Evolutionary conservation across 1,140 invertebrate species (phyloP), one percentile per base, ranked within the genome.

Genomic region (Helicoverpa armigera): DNA sequence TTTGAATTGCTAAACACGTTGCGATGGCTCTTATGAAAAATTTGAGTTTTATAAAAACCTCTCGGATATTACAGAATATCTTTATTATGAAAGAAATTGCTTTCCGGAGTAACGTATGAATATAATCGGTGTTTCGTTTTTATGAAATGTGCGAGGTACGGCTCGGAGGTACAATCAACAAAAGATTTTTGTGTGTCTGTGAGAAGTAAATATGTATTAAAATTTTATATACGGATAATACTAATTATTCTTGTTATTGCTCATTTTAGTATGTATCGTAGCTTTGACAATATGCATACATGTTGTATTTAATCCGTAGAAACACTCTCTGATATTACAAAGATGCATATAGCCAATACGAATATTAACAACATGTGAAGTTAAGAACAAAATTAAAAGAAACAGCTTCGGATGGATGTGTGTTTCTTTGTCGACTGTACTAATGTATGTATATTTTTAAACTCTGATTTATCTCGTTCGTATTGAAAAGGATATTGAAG

Each of bases 1-100:
- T 72, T 72, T 72, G 69, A 72, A 72, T 72, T 72, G 69, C 69
- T 72, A 72, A 72, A 35, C 23, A 72, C 18, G 23, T 12, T 72
- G 23, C 48, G 31, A 31, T 31, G 14, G 16, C 23, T 18, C 58
- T 43, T 69, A 69, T 50, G 65, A 51, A 69, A 43, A 69, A 50
- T 18, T 69, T 23, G n/a, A 51, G n/a, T 65, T 65, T 65, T 65
- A 13, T 51, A 69, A 69, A 69, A 69, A 69, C 43, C 35, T 18
- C 43, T 69, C n/a, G 13, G 51, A 72, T 72, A 72, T 65, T 48
- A 65, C 31, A 14, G 31, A 65, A 69, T 69, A 51, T 35, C 69
- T 72, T 72, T 29, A 72, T 72, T 72, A 16, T 72, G 18, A 3
- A 72, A 54, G 50, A 70, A 53, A 70, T 53, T 70, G 67, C 67